Conservation (phyloP, 2,113 vertebrate genomes). For the Tachysurus fulvidraco region DNA sequence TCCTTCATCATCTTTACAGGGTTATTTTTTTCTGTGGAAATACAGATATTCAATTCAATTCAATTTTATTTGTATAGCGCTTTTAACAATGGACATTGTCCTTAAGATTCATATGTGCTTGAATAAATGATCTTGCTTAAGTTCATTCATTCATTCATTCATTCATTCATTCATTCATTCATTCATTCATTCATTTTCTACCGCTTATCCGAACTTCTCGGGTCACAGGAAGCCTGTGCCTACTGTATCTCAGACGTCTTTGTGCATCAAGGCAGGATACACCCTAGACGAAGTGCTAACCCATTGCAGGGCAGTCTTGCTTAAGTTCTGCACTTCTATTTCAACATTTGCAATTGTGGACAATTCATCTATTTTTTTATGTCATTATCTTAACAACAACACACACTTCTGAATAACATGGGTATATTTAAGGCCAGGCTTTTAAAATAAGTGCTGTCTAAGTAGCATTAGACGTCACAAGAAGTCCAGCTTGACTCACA, state of each 20-base stretch:
- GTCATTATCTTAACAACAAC: background rate
- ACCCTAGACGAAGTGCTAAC: too few relatives aligned
- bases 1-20: background rate
- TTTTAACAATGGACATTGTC: too few relatives aligned
- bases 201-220: too few relatives aligned
- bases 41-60: background rate
- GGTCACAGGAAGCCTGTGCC: too few relatives aligned
- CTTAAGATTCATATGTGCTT: background rate
- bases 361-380: background rate
- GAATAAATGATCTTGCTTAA: background rate
- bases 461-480: slow-evolving; percentile 11
- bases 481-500: slow-evolving; percentile 67
- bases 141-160: too few relatives aligned
- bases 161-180: too few relatives aligned
- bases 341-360: background rate
- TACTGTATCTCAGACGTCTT: too few relatives aligned
- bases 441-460: background rate
- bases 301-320: too few relatives aligned
- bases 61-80: too few relatives aligned
- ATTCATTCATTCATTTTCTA: too few relatives aligned
- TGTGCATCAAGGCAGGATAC: too few relatives aligned
- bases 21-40: background rate
- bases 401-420: background rate
- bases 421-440: slow-evolving; percentile 23
- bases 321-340: slow-evolving; percentile 4